Percentiles rank a stretch among this genome's conserved stretches.
These are phyloP conservation scores for Andrena trimmerana DNA, from an alignment of 2,888 invertebrate species.

Conservation along the genomic window DNA sequence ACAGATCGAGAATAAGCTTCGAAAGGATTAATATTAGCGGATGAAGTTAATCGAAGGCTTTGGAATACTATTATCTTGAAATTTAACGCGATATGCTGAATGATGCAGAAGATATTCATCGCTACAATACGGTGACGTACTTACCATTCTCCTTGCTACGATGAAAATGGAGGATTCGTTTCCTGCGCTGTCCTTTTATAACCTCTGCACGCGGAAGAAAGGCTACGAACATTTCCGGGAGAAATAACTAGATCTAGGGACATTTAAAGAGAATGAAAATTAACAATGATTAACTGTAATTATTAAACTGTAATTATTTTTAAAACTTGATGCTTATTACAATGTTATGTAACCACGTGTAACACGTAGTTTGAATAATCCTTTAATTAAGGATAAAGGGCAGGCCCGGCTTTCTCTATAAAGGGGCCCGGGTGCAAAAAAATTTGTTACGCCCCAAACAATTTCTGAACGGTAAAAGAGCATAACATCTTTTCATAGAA, in stretches of 20 bases:
- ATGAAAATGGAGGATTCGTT: constrained; percentile 77
- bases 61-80: neutral
- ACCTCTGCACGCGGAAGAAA: no score
- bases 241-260: constrained; percentile 5
- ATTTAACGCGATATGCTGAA: neutral
- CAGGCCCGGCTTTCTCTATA: no score
- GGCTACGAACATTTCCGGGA: neutral
- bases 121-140: constrained; percentile 46
- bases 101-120: constrained; percentile 41
- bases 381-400: no score
- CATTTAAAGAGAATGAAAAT: constrained; percentile 1
- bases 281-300: neutral
- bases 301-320: constrained; percentile 5
- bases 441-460: no score
- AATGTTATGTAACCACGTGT: no score
- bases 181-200: constrained; percentile 37
- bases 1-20: neutral
- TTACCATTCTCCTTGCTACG: constrained; percentile 74
- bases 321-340: neutral
- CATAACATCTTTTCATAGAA: no score
- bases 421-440: no score
- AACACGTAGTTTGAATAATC: no score
- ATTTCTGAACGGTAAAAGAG: no score
- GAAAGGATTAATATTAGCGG: neutral
- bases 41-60: neutral